Evolutionary conservation across 2,797 vertebrate species (phyloP).

Genomic region (Coregonus sp.): DNA sequence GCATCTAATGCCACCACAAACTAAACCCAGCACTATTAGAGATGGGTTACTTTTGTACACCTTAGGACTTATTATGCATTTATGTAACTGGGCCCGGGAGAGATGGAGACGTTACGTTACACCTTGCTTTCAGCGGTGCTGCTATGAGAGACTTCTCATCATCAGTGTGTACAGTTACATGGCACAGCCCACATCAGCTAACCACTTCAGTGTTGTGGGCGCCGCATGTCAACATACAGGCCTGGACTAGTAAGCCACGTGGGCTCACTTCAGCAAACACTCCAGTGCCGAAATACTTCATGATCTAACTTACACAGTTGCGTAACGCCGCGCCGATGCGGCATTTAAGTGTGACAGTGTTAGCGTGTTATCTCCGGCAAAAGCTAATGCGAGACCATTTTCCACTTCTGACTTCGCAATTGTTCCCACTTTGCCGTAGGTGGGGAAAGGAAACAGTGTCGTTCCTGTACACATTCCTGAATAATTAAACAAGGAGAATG

Average conservation of each 20-base stretch:
- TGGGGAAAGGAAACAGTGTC: slow-evolving; percentile 17
- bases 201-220: slow-evolving; percentile 3
- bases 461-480: slow-evolving; percentile 19
- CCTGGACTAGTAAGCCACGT: not conserved
- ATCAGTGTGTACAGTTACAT: not conserved
- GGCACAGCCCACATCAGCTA: slow-evolving; percentile 1
- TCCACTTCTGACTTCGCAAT: slow-evolving; percentile 29
- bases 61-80: not conserved
- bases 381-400: slow-evolving; percentile 20
- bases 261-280: slow-evolving; percentile 7
- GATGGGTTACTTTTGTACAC: not conserved
- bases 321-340: not conserved
- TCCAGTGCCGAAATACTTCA: not conserved
- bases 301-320: not conserved
- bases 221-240: slow-evolving; percentile 8
- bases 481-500: slow-evolving; percentile 25
- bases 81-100: not conserved
- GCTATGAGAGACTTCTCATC: not conserved
- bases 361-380: slow-evolving; percentile 9
- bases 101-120: not conserved
- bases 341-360: slow-evolving; percentile 5
- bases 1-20: not conserved
- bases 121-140: not conserved
- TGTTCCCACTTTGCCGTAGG: slow-evolving; percentile 24
- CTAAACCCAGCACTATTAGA: not conserved